Evolutionary conservation across 2,888 invertebrate species (phyloP).

Genomic region (Agapetus fuscipes): DNA sequence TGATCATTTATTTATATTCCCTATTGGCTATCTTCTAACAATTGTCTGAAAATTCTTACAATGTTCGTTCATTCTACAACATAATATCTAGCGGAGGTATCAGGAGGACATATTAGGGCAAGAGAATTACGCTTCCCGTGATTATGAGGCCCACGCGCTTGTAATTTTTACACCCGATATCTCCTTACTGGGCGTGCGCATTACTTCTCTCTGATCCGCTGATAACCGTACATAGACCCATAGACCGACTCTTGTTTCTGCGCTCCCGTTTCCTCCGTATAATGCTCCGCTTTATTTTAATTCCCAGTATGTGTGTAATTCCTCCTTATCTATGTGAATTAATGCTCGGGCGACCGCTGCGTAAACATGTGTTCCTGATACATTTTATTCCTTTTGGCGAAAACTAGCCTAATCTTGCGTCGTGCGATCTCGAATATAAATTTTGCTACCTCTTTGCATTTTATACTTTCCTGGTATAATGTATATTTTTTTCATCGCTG

Average conservation of each 20-base stretch:
- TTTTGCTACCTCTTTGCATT: not conserved
- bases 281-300: conserved; percentile 18
- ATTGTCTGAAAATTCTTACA: too few species aligned
- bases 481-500: conserved; percentile 2
- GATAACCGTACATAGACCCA: conserved; percentile 22
- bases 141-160: too few species aligned
- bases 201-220: conserved; percentile 16
- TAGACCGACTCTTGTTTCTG: conserved; percentile 14
- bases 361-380: conserved; percentile 14
- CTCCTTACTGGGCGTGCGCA: not conserved
- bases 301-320: conserved; percentile 16
- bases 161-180: conserved; percentile 6
- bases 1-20: too few species aligned
- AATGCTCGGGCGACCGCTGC: conserved; percentile 12
- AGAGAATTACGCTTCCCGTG: not conserved
- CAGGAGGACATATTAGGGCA: not conserved
- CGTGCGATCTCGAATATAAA: conserved; percentile 10
- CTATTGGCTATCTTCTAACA: too few species aligned
- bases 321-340: conserved; percentile 20
- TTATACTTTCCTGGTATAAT: conserved; percentile 8
- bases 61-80: too few species aligned
- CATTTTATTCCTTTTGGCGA: conserved; percentile 9
- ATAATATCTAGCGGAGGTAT: too few species aligned
- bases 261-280: conserved; percentile 15
- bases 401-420: conserved; percentile 11